Base-by-base conservation (phyloP, 1,140 invertebrate species). In the Ceratina japonica region DNA sequence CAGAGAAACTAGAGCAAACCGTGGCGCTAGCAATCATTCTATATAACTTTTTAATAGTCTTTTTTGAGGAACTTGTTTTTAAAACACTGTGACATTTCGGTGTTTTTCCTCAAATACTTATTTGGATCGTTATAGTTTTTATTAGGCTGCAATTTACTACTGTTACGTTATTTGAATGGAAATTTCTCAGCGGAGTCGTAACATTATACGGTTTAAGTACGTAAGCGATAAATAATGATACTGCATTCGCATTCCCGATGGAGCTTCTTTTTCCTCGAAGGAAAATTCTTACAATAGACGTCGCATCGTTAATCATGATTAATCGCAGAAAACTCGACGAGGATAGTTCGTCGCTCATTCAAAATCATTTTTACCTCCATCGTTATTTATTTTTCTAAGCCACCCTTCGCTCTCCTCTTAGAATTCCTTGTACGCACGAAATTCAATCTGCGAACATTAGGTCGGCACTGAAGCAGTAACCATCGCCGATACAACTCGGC, bases 1-100 rank as follows among this genome's bases (percentile, higher is more conserved):
- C n/a, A n/a, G 15, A 15, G 61, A 74, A 65, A 65, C 37, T 74
- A 49, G 49, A 10, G n/a, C 49, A 37, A 24, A 37, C 22, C n/a
- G 54, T 1, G 8, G 16, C 37, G 10, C 0, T 44, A 44, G 5
- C 37, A 44, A 10, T 44, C 10, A 44, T 44, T 44, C 10, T 10
- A 7, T 44, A 10, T 44, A 44, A 44, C 37, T 44, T 44, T 10
- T 44, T 44, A 37, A 44, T 44, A 44, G 37, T 44, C 37, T 8
- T 44, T 44, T 10, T 44, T 10, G 10, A 44, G 10, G 37, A 44
- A 44, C 10, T 44, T 44, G 37, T 44, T 44, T 44, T 8, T 8
- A 44, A 44, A 44, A 44, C 10, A 44, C 37, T 44, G 10, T 44
- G 37, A 44, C 37, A 44, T 44, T 44, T 44, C 37, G 27, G 27